Evolutionary conservation across 1,140 invertebrate genomes (phyloP), one percentile per base, ranked within the genome.

Genomic region (Araneus ventricosus): DNA sequence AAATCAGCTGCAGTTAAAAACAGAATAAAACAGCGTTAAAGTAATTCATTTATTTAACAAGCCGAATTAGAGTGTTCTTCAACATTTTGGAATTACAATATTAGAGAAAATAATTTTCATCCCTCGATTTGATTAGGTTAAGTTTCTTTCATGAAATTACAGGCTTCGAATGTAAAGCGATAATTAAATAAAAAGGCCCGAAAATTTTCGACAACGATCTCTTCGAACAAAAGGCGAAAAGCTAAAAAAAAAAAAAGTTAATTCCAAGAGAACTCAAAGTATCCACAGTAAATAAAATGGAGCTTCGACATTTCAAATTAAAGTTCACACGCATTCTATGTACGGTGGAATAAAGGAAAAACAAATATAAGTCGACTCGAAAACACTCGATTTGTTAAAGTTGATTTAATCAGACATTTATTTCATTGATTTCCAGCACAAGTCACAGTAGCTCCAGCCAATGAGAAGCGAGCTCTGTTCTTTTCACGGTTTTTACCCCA

Each of bases 331-430:
- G 37, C 39, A 17, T 90, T 57, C 37, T 24, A 52, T 41, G 34
- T 63, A 59, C 30, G 10, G 22, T 30, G 14, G 41, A 90, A 59
- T n/a, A 80, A 80, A 41, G 24, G 67, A 45, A 90, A 80, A 80
- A 90, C 75, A 80, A 79, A 57, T 80, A 80, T 80, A 37, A 70
- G 34, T 45, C 86, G 86, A 27, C 70, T 90, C 30, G 89, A 91
- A 91, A 91, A 63, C 89, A 91, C 89, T 91, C 89, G 79, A 91
- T 91, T 91, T 91, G 89, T 91, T 91, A 91, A 91, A 91, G 89
- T 91, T 91, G 89, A 91, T 91, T 91, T 91, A 91, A 91, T 91
- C 89, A 91, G 89, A 82, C 52, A 63, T 91, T 91, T 91, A 84
- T 63, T 82, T 84, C 89, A 82, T 84, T 91, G 75, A 84, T 84